These are phyloP conservation scores for Acropora yongei DNA, from an alignment of 64 coral and sea anemone genomes.

Conservation along the genomic window DNA sequence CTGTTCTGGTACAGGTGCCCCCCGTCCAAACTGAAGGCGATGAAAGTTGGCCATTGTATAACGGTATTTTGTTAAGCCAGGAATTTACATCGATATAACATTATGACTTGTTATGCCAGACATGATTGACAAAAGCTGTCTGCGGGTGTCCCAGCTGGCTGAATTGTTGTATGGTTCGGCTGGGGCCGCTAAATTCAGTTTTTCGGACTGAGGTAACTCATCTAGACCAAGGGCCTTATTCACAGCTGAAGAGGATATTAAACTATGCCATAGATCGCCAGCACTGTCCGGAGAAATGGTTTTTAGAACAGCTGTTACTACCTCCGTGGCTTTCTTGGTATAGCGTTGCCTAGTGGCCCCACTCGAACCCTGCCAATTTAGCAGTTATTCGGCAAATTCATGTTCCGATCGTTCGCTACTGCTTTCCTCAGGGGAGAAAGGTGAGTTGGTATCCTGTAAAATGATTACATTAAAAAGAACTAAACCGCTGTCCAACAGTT, in stretches of 20 bases:
- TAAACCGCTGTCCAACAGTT: too few species aligned
- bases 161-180: constrained; percentile 8
- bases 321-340: too few species aligned
- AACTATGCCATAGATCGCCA: too few species aligned
- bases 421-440: background rate
- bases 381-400: background rate
- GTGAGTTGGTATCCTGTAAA: background rate
- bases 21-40: constrained; percentile 1
- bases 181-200: constrained; percentile 14
- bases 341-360: too few species aligned
- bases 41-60: background rate
- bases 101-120: background rate
- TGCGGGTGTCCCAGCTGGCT: constrained; percentile 11
- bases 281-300: too few species aligned
- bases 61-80: constrained; percentile 3
- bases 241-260: too few species aligned
- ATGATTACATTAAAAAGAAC: too few species aligned
- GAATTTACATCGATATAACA: constrained; percentile 1
- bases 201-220: constrained; percentile 5
- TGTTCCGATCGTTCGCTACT: background rate
- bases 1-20: constrained; percentile 15
- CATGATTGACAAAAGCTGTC: constrained; percentile 9
- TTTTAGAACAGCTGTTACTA: too few species aligned
- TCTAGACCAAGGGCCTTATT: too few species aligned
- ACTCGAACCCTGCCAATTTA: too few species aligned